These are phyloP conservation scores for Neogobius melanostomus DNA, from an alignment of 2,113 vertebrate genomes.

Conservation along the genomic window DNA sequence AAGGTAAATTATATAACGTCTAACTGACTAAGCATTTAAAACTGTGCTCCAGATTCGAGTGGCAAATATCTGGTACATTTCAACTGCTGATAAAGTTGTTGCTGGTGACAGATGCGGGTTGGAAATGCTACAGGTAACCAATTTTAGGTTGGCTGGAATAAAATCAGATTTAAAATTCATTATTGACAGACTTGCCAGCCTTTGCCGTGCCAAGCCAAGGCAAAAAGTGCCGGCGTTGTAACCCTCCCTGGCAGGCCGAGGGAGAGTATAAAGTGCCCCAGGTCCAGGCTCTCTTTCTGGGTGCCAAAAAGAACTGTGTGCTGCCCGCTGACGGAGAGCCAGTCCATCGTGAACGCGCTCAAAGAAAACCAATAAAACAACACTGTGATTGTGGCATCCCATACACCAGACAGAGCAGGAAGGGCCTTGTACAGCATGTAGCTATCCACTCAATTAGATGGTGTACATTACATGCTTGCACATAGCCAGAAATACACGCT, in stretches of 20 bases:
- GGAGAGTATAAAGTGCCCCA: conserved; percentile 59
- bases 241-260: conserved; percentile 58
- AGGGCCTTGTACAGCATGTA: conserved; percentile 51
- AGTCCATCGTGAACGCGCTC: conserved; percentile 69
- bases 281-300: conserved; percentile 61
- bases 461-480: conserved; percentile 48
- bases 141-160: background rate
- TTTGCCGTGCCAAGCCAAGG: conserved; percentile 65
- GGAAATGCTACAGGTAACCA: background rate
- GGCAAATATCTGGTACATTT: background rate
- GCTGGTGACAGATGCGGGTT: background rate
- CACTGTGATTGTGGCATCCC: conserved; percentile 73
- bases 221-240: conserved; percentile 65
- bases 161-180: conserved; percentile 24
- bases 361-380: conserved; percentile 74
- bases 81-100: background rate
- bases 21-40: background rate
- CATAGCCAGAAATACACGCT: conserved; percentile 47
- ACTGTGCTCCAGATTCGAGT: background rate
- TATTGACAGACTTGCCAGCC: conserved; percentile 63
- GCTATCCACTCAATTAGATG: conserved; percentile 58
- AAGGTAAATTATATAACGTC: no score
- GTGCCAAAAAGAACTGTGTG: conserved; percentile 71
- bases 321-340: conserved; percentile 67
- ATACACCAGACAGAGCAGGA: conserved; percentile 51